A percentile compares a stretch with the other conserved stretches of the same genome.
Conservation (phyloP, 2,113 vertebrate genomes). For the Eptesicus fuscus region DNA sequence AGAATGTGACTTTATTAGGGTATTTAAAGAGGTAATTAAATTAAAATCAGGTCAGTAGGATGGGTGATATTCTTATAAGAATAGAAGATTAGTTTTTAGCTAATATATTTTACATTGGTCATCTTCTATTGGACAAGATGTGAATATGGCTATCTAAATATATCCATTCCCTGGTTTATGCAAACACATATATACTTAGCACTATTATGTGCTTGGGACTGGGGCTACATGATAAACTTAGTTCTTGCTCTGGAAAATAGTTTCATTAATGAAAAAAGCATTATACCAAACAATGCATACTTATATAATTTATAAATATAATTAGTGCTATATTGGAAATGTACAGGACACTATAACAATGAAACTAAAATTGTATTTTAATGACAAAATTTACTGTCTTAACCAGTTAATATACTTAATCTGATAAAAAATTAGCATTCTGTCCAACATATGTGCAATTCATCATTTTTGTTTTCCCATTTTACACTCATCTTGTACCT, state of each 20-base stretch:
- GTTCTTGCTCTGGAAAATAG: background rate
- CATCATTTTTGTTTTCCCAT: background rate
- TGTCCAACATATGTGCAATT: background rate
- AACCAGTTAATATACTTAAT: background rate
- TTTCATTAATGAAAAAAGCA: background rate
- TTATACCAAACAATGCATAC: background rate
- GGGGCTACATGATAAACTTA: background rate
- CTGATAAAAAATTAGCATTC: background rate
- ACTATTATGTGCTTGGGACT: background rate
- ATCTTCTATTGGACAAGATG: background rate
- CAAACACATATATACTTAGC: background rate
- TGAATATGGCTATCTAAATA: background rate
- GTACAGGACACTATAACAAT: background rate
- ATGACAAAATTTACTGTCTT: background rate
- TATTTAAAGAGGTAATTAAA: background rate
- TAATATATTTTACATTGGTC: background rate
- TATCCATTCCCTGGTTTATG: background rate
- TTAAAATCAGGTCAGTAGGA: background rate
- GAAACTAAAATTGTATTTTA: background rate
- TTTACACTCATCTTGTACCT: background rate
- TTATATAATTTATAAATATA: background rate
- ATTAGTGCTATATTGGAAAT: background rate
- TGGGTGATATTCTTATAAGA: background rate
- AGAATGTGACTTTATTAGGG: background rate
- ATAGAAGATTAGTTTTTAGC: background rate